Evolutionary conservation across 2,888 invertebrate species (phyloP).

Genomic region (Limnephilus lunatus): DNA sequence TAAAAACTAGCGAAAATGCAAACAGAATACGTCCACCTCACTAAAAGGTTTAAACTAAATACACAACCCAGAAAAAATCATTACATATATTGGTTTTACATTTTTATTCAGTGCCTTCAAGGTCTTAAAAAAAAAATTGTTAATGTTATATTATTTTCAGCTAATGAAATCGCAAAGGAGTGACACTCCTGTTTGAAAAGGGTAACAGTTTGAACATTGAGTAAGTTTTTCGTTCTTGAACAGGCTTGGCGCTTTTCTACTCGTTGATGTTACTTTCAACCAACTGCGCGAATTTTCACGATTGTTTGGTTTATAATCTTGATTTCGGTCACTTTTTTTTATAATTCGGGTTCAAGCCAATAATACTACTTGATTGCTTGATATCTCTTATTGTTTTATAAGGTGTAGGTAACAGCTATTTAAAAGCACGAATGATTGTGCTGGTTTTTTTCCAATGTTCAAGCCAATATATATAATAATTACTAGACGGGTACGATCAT

Average conservation of each 20-base stretch:
- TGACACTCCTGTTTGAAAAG: not conserved
- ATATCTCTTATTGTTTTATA: not conserved
- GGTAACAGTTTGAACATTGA: not conserved
- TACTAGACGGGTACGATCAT: not conserved
- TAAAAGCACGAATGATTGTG: not conserved
- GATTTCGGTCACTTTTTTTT: not conserved
- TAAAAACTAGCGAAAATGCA: not conserved
- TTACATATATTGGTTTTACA: not conserved
- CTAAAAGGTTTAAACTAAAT: not conserved
- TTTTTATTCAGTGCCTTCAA: not conserved
- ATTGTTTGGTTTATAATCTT: not conserved
- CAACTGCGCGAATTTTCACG: not conserved
- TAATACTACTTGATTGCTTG: not conserved
- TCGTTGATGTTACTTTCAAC: constrained; percentile 24
- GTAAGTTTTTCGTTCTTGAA: not conserved
- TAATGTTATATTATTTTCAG: not conserved
- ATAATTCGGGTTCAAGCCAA: not conserved
- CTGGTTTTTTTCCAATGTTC: not conserved
- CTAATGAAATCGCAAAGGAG: not conserved
- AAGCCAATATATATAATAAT: not conserved
- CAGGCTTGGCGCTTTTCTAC: constrained; percentile 28
- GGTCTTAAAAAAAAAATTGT: not conserved
- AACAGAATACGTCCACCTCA: not conserved
- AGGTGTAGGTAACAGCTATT: not conserved
- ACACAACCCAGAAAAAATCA: not conserved